Percentiles rank a stretch among this genome's conserved stretches.
Evolutionary conservation across 2,888 invertebrate genomes (phyloP).

Genomic region (Tenthredo notha): DNA sequence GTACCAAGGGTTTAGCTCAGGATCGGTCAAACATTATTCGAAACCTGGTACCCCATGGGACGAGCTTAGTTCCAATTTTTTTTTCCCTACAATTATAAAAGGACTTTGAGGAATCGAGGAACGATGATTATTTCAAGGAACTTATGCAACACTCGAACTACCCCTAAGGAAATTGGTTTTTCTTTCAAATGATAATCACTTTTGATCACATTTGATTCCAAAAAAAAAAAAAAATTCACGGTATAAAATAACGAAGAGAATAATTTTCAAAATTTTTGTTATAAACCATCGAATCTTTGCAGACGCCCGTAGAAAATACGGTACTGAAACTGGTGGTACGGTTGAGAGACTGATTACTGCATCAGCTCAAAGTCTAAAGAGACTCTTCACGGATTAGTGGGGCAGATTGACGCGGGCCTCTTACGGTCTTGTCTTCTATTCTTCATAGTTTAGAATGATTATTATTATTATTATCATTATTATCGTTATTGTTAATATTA

Average conservation of each 20-base stretch:
- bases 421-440: not conserved
- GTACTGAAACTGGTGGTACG: not conserved
- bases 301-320: constrained; percentile 1
- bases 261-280: not conserved
- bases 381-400: constrained; percentile 42
- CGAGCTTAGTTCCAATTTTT: not conserved
- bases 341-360: constrained; percentile 36
- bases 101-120: not conserved
- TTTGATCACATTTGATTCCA: too few relatives aligned
- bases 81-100: not conserved
- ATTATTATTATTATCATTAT: not conserved
- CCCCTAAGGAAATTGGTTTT: too few relatives aligned
- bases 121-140: not conserved
- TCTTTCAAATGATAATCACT: not conserved
- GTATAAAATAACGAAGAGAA: not conserved
- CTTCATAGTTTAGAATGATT: not conserved
- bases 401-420: constrained; percentile 28
- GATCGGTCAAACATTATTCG: constrained; percentile 21
- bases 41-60: not conserved
- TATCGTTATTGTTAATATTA: not conserved
- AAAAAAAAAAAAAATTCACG: not conserved
- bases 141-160: not conserved
- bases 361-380: constrained; percentile 28
- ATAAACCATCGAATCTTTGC: not conserved
- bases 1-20: constrained; percentile 39